A percentile compares a stretch with the other conserved stretches of the same genome.
phyloP scores from a whole-genome alignment of 2,113 vertebrate genomes.

The Narcine bancroftii region DNA sequence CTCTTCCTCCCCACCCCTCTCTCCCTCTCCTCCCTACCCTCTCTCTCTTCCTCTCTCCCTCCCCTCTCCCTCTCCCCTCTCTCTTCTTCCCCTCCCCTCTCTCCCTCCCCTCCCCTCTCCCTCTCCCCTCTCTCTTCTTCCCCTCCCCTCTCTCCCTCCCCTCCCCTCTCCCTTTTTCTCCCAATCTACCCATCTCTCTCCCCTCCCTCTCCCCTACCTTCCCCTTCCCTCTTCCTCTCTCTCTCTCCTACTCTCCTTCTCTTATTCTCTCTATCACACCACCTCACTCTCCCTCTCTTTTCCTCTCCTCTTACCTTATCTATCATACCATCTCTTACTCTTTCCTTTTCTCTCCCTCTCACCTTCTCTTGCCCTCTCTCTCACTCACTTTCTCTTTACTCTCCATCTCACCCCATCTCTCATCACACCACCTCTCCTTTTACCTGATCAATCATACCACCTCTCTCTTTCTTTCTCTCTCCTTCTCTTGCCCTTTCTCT shows the following conservation, averaged over 20 bases:
- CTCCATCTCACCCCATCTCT: too few species aligned
- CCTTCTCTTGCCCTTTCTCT: neutral
- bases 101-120: conserved; percentile 37
- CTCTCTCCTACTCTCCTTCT: neutral
- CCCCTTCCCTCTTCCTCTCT: neutral
- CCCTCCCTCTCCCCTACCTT: neutral
- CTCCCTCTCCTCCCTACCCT: neutral
- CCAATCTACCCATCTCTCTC: neutral
- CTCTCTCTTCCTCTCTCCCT: neutral
- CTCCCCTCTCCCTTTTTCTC: neutral
- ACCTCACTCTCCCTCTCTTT: neutral
- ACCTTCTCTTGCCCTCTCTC: too few species aligned
- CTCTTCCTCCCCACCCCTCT: neutral
- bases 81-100: neutral
- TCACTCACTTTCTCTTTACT: too few species aligned
- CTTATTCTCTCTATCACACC: neutral
- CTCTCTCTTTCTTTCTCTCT: too few species aligned
- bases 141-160: neutral
- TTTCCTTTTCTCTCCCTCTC: too few species aligned
- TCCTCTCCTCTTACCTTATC: too few species aligned
- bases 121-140: conserved; percentile 24
- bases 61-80: too few species aligned
- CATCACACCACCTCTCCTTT: too few species aligned
- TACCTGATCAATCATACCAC: too few species aligned
- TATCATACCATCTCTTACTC: too few species aligned